phyloP scores from a whole-genome alignment of 2,797 vertebrate species.

The Anniella stebbinsi region DNA sequence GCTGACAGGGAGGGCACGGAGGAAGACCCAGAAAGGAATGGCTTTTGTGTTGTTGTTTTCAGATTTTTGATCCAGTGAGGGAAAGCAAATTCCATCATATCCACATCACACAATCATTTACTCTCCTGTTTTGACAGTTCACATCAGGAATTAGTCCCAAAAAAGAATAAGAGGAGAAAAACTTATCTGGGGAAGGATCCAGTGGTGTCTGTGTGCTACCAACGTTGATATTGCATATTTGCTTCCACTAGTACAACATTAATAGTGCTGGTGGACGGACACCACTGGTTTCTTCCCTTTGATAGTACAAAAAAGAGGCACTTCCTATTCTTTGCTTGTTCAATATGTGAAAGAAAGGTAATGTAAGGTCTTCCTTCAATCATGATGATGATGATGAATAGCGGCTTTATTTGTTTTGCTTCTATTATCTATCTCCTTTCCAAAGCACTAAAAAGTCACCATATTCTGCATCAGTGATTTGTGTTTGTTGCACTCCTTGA shows the following conservation, averaged over 20 bases:
- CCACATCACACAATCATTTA: constrained; percentile 75
- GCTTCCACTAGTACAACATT: too few species aligned
- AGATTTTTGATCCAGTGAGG: constrained; percentile 49
- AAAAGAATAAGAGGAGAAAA: too few species aligned
- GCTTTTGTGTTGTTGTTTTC: constrained; percentile 1
- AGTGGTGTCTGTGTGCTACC: too few species aligned
- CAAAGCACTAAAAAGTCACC: neutral
- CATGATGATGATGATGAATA: neutral
- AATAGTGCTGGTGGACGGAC: too few species aligned
- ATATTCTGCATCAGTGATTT: neutral
- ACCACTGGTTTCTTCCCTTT: too few species aligned
- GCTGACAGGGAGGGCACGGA: neutral
- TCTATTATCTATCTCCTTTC: neutral
- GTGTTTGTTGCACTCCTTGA: neutral
- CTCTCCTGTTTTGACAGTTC: constrained; percentile 73
- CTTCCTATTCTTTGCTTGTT: neutral
- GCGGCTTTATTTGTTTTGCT: neutral
- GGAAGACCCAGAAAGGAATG: constrained; percentile 21
- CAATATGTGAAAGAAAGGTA: neutral
- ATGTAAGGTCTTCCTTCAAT: neutral
- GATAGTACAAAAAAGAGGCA: neutral
- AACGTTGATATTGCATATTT: too few species aligned
- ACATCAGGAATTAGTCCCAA: constrained; percentile 48
- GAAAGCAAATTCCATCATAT: constrained; percentile 67
- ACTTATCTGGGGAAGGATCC: too few species aligned